These are phyloP conservation scores for Acomys russatus DNA, from an alignment of 2,797 vertebrate genomes.

Conservation along the genomic window DNA sequence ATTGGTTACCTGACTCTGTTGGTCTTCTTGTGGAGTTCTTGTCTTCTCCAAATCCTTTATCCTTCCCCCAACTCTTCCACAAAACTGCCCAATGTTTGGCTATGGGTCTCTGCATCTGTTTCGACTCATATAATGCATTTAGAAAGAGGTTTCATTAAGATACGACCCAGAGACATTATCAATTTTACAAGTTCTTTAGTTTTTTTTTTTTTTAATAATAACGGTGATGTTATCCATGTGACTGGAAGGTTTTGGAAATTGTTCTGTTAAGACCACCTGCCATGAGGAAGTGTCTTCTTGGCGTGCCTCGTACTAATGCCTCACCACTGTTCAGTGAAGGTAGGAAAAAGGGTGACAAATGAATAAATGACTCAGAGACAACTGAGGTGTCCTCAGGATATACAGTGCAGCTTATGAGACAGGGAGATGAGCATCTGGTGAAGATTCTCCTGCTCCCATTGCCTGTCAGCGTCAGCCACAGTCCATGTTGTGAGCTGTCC, in stretches of 20 bases:
- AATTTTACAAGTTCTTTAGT: neutral
- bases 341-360: neutral
- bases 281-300: neutral
- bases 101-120: too few species aligned
- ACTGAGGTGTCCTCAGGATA: neutral
- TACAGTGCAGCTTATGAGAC: neutral
- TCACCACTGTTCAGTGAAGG: neutral
- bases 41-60: too few species aligned
- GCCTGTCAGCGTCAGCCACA: neutral
- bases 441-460: neutral
- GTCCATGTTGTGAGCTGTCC: neutral
- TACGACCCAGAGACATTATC: neutral
- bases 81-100: too few species aligned
- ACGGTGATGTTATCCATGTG: neutral
- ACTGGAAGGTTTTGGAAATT: neutral
- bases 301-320: neutral
- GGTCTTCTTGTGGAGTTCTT: too few species aligned
- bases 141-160: conserved; percentile 75
- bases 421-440: neutral
- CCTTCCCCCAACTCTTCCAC: too few species aligned
- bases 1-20: too few species aligned
- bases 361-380: neutral
- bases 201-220: neutral
- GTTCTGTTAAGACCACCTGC: neutral
- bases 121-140: conserved; percentile 75